Evolutionary conservation across 2,797 vertebrate species (phyloP), one percentile per base, ranked within the genome.

Genomic region (Apogon talboti): DNA sequence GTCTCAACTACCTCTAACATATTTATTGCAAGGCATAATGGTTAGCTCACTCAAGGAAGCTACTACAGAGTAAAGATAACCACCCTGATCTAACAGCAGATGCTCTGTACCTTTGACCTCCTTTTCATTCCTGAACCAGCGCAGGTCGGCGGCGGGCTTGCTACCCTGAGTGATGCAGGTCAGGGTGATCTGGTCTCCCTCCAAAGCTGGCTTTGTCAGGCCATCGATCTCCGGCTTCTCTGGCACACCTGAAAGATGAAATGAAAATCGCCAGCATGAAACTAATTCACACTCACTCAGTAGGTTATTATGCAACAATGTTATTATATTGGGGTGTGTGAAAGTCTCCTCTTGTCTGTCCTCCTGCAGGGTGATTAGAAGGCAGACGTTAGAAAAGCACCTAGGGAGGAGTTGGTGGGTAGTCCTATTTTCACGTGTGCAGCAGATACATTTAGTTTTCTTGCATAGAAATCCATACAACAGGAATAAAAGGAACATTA

Each of bases 51-150:
- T 33, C 30, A 33, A 33, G 7, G 30, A 33, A 7, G 30, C 30
- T 33, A 33, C 7, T 33, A 9, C 8, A 6, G 30, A 33, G 30
- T 33, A 9, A 1, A 33, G 30, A 33, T 7, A 7, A 33, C 6
- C 30, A 55, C 15, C 11, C 35, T 42, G 11, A 41, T 44, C 42
- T 41, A 51, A 43, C 58, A 50, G 3, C 6, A 60, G 18, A 51
- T 35, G 55, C 24, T 5, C 65, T 58, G 75, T 91, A 99, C 98
- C 98, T 97, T 96, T 96, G 82, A 99, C 93, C 91, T 99, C 97
- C 90, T 97, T 97, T 62, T 98, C 96, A 0, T 98, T 97, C 89
- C 97, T 95, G 92, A 96, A 99, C 97, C 98, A 99, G 93, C 96
- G 96, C 85, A 99, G 95, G 87, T 99, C 96, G 2, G 98, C 98